Conservation (phyloP, 2,888 invertebrate genomes). For the Patella ulyssiponensis region DNA sequence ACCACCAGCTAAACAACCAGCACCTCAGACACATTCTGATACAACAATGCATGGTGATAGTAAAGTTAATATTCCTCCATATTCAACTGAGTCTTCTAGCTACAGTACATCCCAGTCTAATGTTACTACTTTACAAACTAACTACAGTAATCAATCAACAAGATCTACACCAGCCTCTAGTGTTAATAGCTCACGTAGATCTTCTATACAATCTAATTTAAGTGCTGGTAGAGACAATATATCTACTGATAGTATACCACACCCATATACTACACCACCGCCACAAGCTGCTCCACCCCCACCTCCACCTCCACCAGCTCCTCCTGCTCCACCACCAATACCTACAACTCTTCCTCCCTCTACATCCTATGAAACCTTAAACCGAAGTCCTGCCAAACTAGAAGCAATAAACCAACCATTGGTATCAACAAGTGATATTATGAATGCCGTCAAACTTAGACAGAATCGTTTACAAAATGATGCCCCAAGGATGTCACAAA, state of each 20-base stretch:
- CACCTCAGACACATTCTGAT: constrained; percentile 34
- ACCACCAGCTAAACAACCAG: constrained; percentile 35
- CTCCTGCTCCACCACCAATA: constrained; percentile 37
- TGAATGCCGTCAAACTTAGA: constrained; percentile 64
- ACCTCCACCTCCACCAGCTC: constrained; percentile 27
- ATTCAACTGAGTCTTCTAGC: constrained; percentile 50
- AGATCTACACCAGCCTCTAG: constrained; percentile 29
- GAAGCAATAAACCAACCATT: constrained; percentile 24
- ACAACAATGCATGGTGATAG: constrained; percentile 4
- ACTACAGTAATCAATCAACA: background rate
- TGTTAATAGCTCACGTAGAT: constrained; percentile 36
- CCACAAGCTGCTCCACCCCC: constrained; percentile 27
- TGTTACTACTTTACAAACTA: background rate
- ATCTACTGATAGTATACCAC: constrained; percentile 15
- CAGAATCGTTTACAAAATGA: constrained; percentile 56
- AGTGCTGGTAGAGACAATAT: constrained; percentile 26
- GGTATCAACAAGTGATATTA: constrained; percentile 52
- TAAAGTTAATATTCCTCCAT: constrained; percentile 45
- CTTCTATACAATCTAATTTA: constrained; percentile 37
- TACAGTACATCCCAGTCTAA: constrained; percentile 25
- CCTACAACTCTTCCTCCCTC: constrained; percentile 27
- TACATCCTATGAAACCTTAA: constrained; percentile 21
- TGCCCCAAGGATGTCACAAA: constrained; percentile 47
- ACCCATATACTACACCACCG: constrained; percentile 38
- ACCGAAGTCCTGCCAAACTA: background rate